Evolutionary conservation across 1,140 invertebrate genomes (phyloP).

Genomic region (Alviniconcha marisindica): DNA sequence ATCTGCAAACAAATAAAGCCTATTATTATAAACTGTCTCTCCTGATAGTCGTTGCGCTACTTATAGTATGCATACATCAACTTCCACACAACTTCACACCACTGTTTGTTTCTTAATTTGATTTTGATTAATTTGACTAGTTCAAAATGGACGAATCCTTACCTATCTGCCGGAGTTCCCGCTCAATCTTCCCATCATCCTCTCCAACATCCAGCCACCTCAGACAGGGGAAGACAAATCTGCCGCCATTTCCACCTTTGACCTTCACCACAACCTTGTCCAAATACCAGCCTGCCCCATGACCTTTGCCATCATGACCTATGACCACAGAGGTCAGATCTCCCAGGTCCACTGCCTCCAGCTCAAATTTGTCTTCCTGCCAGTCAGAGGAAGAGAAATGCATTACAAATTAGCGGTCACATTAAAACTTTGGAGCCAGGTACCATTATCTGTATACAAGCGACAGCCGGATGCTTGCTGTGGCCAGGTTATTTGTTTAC

Average conservation of each 20-base stretch:
- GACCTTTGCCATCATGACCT: constrained; percentile 65
- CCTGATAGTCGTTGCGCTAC: no score
- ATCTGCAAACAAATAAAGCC: constrained; percentile 20
- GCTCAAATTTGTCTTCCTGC: constrained; percentile 62
- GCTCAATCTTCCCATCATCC: constrained; percentile 63
- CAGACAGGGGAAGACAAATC: constrained; percentile 62
- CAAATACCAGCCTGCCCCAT: constrained; percentile 67
- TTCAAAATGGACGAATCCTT: no score
- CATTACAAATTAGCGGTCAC: no score
- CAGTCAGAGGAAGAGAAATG: background rate
- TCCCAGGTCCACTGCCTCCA: constrained; percentile 65
- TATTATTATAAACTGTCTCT: no score
- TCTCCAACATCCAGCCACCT: constrained; percentile 66
- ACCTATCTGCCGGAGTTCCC: constrained; percentile 55
- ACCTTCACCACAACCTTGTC: constrained; percentile 63
- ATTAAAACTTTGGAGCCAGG: no score
- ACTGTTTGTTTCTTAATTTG: no score
- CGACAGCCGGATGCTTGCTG: no score
- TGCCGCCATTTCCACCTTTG: constrained; percentile 30
- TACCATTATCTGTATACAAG: no score
- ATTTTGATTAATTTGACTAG: no score
- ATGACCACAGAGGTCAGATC: constrained; percentile 58
- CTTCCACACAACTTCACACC: no score
- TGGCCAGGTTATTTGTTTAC: no score
- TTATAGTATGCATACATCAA: no score